Percentiles rank a stretch among this genome's conserved stretches.
Evolutionary conservation across 2,113 vertebrate species (phyloP).

Genomic region (Nothocercus julius): DNA sequence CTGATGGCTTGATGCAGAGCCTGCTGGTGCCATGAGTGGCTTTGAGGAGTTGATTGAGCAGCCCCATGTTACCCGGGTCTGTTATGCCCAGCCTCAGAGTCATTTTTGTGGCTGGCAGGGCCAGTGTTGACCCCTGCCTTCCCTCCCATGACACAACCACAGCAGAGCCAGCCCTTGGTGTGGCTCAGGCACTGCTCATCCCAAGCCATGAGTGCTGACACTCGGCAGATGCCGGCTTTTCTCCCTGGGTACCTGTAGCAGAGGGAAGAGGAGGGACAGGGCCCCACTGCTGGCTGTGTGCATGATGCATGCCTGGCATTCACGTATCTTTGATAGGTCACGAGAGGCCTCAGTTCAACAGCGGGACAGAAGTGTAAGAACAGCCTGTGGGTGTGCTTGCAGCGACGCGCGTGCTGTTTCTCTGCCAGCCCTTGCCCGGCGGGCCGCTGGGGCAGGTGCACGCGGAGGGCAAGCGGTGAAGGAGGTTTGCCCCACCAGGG

Average conservation of each 20-base stretch:
- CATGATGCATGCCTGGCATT: not conserved
- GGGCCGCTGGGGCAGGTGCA: not conserved
- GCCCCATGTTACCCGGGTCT: too few species aligned
- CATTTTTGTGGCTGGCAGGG: not conserved
- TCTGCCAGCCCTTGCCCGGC: not conserved
- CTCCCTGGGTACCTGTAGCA: not conserved
- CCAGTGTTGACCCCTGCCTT: not conserved
- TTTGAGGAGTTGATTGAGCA: not conserved
- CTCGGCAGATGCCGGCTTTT: not conserved
- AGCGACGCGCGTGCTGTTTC: not conserved
- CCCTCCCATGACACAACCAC: not conserved
- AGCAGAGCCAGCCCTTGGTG: not conserved
- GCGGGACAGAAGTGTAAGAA: not conserved
- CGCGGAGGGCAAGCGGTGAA: not conserved
- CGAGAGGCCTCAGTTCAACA: not conserved
- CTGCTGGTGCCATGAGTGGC: not conserved
- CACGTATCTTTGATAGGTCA: not conserved
- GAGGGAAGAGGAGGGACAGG: not conserved
- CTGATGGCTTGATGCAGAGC: rapidly evolving
- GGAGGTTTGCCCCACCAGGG: not conserved
- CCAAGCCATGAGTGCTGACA: not conserved
- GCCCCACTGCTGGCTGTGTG: not conserved
- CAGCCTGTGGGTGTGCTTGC: not conserved
- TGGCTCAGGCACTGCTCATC: too few species aligned
- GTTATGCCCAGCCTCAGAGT: not conserved